Evolutionary conservation across 2,888 invertebrate genomes (phyloP), one percentile per base, ranked within the genome.

Genomic region (Pyrochroa serraticornis): DNA sequence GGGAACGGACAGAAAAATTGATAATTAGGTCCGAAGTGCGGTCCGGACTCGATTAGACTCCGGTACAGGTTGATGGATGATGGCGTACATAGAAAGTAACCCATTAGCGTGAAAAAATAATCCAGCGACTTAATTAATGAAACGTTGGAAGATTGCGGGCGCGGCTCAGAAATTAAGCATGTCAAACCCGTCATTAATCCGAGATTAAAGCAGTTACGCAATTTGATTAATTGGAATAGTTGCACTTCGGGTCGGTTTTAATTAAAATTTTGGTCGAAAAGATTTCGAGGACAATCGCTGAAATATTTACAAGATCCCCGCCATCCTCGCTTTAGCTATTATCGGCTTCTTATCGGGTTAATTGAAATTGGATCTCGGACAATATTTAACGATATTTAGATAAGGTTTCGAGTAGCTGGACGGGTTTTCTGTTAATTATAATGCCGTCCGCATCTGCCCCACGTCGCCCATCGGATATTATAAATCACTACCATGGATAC

Each of bases 401-500:
- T 57, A 46, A 43, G 45, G 32, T 56, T 54, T 42, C 42, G 45
- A 48, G 39, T 41, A 35, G 47, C 9, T 22, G 30, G 10, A 37
- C 32, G 13, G 39, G 45, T 14, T 51, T 58, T 50, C 50, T 36
- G 54, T 54, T 53, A 55, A 50, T 59, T 55, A 50, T 46, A 51
- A 55, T 46, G 35, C 49, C 9, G 60, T 55, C 36, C 53, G 60
- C 55, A 60, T 60, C 55, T 55, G 62, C 58, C 58, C 58, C 35
- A 54, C 61, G 58, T 62, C 58, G 54, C 51, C 51, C 49, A 50
- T 58, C 55, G 52, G 45, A 64, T 43, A 60, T 63, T 65, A 69
- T 67, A 67, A 69, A 69, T 69, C 67, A 65, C 69, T 57, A 58
- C 54, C 54, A 57, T 59, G 63, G 64, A 63, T 69, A 67, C 66